Evolutionary conservation across 2,888 invertebrate species (phyloP), one percentile per base, ranked within the genome.

Genomic region (Brachypterus glaber): DNA sequence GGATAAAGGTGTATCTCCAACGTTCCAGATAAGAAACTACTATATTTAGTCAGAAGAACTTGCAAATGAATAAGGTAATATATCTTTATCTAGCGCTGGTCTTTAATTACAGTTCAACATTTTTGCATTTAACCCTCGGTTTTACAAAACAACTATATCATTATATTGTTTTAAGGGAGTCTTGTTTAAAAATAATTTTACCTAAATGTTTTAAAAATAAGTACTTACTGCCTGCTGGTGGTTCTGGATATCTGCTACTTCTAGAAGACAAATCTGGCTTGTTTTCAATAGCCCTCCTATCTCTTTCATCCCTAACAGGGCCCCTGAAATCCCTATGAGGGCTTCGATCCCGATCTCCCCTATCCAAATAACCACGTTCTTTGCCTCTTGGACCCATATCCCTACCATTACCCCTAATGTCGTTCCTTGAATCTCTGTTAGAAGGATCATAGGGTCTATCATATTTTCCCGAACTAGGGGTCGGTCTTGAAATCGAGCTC

Each of bases 281-380:
- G 25, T 51, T 47, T 25, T 54, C 53, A 9, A 51, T 43, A 3
- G 52, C 38, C 8, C 59, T 51, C 30, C 57, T 46, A n/a, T 54
- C 54, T 11, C 58, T 48, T 5, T 57, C 58, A 17, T 58, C 57
- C 4, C 55, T 40, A 16, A 53, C 45, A 2, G 52, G 44, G 4
- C 39, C 34, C 27, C 60, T 51, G 43, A 55, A 60, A 21, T 9
- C 9, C 7, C 7, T 21, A 43, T 59, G 60, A 3, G 62, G 61
- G 36, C 60, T 60, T 14, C 62, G 49, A 11, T 59, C 60, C 8
- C 61, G 47, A 7, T 60, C 61, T 16, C 40, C 26, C 14, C 61
- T 49, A 7, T 60, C 61, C 1, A 54, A 45, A 37, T 56, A 62
- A 14, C 62, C 48, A 7, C 48, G 39, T 7, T 59, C 60, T 41